Base-by-base conservation (phyloP, 2,113 vertebrate species). In the Bos javanicus region DNA sequence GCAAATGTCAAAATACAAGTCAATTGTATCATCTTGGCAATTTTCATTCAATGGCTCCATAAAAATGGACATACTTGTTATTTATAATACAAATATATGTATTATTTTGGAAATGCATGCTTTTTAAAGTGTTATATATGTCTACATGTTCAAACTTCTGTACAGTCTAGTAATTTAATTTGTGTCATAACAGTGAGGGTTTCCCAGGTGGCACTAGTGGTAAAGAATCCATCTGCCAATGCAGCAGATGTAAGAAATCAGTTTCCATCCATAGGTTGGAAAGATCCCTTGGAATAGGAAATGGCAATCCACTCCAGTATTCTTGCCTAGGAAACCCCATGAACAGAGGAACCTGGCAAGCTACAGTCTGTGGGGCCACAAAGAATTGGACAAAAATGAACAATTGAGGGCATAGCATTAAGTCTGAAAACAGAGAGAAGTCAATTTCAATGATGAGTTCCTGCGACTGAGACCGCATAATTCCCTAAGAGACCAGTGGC, bases 371-470 rank as follows among this genome's bases (percentile, higher is more conserved):
- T 74, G 21, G 36, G 36, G 11, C 36, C 71, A 43, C 36, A 74
- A 74, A 74, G 36, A 74, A 74, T 7, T 9, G 11, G 71, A 74
- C 71, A 43, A 25, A 25, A 43, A 39, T 74, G 71, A 74, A 39
- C 21, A 74, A 74, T 2, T 25, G 21, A 43, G 21, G 5, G 3
- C 39, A n/a, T 56, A 50, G 8, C 3, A 23, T 4, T 28, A 8
- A 48, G 1, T 10, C 43, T 60, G 17, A 90, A 23, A 95, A 83
- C 33, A 62, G 23, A 84, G 4, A 56, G 26, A 82, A 62, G 9
- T 1, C 30, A 50, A 1, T 56, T 60, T 39, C 60, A 11, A 1
- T 4, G 16, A 21, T 39, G 3, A 7, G 6, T 56, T 19, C 2
- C 9, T 67, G 7, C 10, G 13, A 46, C 17, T 86, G 9, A 19